Conservation (phyloP, 2,888 invertebrate species). For the Drosophila tanythrix region DNA sequence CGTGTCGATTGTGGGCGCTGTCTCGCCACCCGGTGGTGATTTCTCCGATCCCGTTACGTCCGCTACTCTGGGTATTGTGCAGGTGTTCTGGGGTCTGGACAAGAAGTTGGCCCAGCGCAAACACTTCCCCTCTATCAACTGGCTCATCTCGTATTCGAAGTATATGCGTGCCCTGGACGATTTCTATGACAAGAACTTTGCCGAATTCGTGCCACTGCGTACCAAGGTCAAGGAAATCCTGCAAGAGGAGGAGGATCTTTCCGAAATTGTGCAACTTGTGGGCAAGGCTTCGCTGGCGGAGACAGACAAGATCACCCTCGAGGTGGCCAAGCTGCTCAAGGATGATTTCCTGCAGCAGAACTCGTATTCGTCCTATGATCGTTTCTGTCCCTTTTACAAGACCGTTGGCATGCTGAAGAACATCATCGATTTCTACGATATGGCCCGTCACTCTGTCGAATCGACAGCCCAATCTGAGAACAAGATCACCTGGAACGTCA, state of each 20-base stretch:
- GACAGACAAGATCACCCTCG: slow-evolving; percentile 99
- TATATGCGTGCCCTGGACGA: slow-evolving; percentile 99
- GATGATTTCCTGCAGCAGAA: slow-evolving; percentile 99
- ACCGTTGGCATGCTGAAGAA: slow-evolving; percentile 99
- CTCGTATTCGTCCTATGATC: slow-evolving; percentile 97
- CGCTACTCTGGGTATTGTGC: slow-evolving; percentile 99
- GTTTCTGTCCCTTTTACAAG: slow-evolving; percentile 99
- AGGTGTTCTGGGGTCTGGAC: slow-evolving; percentile 99
- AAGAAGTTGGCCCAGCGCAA: slow-evolving; percentile 99
- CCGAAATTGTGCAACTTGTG: slow-evolving; percentile 99
- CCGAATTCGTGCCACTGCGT: slow-evolving; percentile 98
- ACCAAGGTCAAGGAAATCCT: slow-evolving; percentile 98
- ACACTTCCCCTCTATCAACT: slow-evolving; percentile 99
- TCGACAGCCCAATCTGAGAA: slow-evolving; percentile 99
- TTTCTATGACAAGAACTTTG: slow-evolving; percentile 99
- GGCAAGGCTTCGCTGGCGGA: slow-evolving; percentile 99
- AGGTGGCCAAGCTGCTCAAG: slow-evolving; percentile 98
- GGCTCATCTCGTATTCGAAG: slow-evolving; percentile 99
- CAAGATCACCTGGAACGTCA: slow-evolving; percentile 99
- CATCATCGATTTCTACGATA: slow-evolving; percentile 99
- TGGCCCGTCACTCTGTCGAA: slow-evolving; percentile 99
- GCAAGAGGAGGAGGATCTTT: slow-evolving; percentile 99
- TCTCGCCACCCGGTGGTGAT: slow-evolving; percentile 99
- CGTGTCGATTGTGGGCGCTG: slow-evolving; percentile 99
- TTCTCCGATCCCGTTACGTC: slow-evolving; percentile 99